Evolutionary conservation across 1,140 invertebrate genomes (phyloP).

Genomic region (Brachionus angularis): DNA sequence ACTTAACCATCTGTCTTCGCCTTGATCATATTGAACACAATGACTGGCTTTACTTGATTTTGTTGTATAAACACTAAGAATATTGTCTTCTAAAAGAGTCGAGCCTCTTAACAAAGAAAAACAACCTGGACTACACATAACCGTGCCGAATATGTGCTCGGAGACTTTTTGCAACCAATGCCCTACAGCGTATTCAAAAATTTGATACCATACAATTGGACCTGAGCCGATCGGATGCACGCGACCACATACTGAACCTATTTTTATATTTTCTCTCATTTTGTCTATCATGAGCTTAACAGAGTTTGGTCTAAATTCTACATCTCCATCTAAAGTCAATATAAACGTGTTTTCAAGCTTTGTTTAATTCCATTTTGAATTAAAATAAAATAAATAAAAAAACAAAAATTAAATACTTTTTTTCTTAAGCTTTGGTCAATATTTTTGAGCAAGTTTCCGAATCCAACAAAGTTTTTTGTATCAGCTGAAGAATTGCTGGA

Average conservation of each 20-base stretch:
- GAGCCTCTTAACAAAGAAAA: constrained; percentile 64
- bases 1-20: constrained; percentile 67
- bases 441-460: constrained; percentile 39
- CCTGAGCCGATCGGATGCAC: constrained; percentile 62
- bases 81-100: constrained; percentile 65
- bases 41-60: constrained; percentile 62
- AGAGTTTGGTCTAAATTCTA: constrained; percentile 62
- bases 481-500: not conserved
- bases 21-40: constrained; percentile 67
- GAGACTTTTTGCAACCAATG: constrained; percentile 69
- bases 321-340: constrained; percentile 62
- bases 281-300: constrained; percentile 61
- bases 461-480: constrained; percentile 24
- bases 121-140: constrained; percentile 65
- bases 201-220: constrained; percentile 66
- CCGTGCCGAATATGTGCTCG: constrained; percentile 67
- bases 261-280: constrained; percentile 61
- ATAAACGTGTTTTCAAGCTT: constrained; percentile 62
- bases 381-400: too few species aligned
- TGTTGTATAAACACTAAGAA: constrained; percentile 64
- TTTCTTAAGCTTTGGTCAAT: not conserved
- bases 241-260: constrained; percentile 63
- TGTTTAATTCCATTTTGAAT: too few species aligned
- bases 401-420: constrained; percentile 15
- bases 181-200: constrained; percentile 67